Base-by-base conservation (phyloP, 2,888 invertebrate genomes). In the Cantharis rustica region DNA sequence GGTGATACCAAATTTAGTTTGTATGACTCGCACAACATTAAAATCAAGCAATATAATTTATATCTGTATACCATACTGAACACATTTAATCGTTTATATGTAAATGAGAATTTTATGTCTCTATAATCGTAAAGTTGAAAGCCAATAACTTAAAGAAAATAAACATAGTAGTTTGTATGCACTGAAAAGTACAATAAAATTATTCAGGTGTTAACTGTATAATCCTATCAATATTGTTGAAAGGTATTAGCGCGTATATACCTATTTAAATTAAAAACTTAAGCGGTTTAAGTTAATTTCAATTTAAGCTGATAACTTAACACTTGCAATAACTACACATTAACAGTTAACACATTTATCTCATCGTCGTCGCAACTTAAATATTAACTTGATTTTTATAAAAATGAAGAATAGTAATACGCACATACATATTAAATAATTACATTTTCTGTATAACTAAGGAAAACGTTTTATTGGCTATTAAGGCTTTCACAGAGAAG, bases 91-190 rank as follows among this genome's bases (percentile, higher is more conserved):
- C 15, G 17, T 20, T 23, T 17, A 66, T 20, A 66, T 66, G 64
- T 20, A 66, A 66, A 66, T 66, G 64, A 13, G 64, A 66, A 66
- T 66, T 66, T 66, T n/a, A 66, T 66, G 64, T 66, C 64, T 66
- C 64, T 2, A 23, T 66, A 66, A 10, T 23, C 64, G 15, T 66
- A 47, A 47, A 47, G n/a, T 2, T 47, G 47, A 47, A n/a, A 47
- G 47, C n/a, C n/a, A 47, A 47, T 47, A 47, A 47, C n/a, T 47
- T 47, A 47, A 47, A 47, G n/a, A 47, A 47, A 47, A 47, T 7
- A 47, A 47, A 47, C n/a, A n/a, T 7, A n/a, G 47, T 7, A n/a
- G 47, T 47, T 47, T n/a, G 9, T 9, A n/a, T 47, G 47, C n/a
- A 47, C 47, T n/a, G 47, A 47, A 31, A 47, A 47, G n/a, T 47